phyloP scores from a whole-genome alignment of 1,140 invertebrate species.

The Parasteatoda tepidariorum region DNA sequence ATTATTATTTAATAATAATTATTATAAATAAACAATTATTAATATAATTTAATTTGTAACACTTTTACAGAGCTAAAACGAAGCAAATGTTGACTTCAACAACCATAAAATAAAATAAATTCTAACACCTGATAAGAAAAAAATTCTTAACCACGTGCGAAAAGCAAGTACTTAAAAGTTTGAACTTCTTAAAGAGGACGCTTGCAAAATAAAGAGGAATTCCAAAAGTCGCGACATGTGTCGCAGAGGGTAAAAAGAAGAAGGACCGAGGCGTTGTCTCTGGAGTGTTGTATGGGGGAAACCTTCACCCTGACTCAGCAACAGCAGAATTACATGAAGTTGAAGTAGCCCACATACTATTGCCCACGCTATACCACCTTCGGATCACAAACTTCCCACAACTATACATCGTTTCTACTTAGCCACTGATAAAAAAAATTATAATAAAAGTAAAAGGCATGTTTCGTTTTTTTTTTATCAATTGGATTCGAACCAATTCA shows the following conservation, averaged over 20 bases:
- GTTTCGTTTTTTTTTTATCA: no score
- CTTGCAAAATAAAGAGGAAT: conserved; percentile 18
- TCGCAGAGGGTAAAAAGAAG: not conserved
- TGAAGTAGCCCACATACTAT: not conserved
- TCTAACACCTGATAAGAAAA: no score
- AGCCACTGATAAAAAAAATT: conserved; percentile 19
- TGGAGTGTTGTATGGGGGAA: not conserved
- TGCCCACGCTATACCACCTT: conserved; percentile 37
- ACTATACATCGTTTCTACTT: conserved; percentile 8
- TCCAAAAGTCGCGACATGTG: conserved; percentile 3
- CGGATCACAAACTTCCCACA: conserved; percentile 5
- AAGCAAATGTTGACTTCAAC: no score
- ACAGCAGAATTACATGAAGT: conserved; percentile 2
- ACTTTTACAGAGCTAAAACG: no score
- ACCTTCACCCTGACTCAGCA: conserved; percentile 55
- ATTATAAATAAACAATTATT: no score
- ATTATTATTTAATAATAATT: no score
- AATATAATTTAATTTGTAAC: no score
- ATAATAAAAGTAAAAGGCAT: not conserved
- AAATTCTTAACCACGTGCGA: no score
- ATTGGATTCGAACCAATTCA: not conserved
- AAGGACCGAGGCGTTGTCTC: conserved; percentile 44
- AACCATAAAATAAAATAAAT: no score
- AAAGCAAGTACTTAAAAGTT: not conserved
- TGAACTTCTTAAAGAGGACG: not conserved